phyloP scores from a whole-genome alignment of 2,888 invertebrate species.

The Kuschelorhynchus macadamiae region DNA sequence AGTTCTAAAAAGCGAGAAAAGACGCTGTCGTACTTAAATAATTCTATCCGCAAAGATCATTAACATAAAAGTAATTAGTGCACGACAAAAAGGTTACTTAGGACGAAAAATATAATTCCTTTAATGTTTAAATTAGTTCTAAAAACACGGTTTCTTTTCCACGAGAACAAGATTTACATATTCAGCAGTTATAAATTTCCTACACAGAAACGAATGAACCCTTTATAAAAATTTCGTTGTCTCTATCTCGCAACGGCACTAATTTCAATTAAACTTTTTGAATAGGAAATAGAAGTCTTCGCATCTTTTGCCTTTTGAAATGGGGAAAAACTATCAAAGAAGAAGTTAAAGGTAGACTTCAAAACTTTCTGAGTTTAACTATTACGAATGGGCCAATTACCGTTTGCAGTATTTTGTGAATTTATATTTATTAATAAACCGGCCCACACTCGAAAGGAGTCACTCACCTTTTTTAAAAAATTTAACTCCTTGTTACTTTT shows the following conservation, averaged over 20 bases:
- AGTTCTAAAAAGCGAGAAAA: slow-evolving; percentile 10
- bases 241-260: slow-evolving; percentile 34
- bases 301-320: slow-evolving; percentile 14
- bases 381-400: too few species aligned
- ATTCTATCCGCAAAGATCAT: slow-evolving; percentile 29
- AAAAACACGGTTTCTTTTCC: slow-evolving; percentile 38
- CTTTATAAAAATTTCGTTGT: slow-evolving; percentile 39
- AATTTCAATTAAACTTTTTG: slow-evolving; percentile 47
- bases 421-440: too few species aligned
- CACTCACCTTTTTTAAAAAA: too few species aligned
- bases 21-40: slow-evolving; percentile 3
- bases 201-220: slow-evolving; percentile 16
- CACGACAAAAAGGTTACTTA: slow-evolving; percentile 32
- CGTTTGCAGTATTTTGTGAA: too few species aligned
- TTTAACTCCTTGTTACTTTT: too few species aligned
- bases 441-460: too few species aligned
- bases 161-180: slow-evolving; percentile 47
- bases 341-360: slow-evolving; percentile 16
- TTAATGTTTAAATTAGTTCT: slow-evolving; percentile 47
- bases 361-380: slow-evolving; percentile 20
- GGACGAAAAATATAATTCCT: slow-evolving; percentile 40
- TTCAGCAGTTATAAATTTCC: slow-evolving; percentile 41
- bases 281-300: slow-evolving; percentile 32
- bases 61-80: slow-evolving; percentile 47
- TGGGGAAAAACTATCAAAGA: slow-evolving; percentile 20